These are phyloP conservation scores for Catharus minimus DNA, from an alignment of 2,113 vertebrate genomes.

Conservation along the genomic window DNA sequence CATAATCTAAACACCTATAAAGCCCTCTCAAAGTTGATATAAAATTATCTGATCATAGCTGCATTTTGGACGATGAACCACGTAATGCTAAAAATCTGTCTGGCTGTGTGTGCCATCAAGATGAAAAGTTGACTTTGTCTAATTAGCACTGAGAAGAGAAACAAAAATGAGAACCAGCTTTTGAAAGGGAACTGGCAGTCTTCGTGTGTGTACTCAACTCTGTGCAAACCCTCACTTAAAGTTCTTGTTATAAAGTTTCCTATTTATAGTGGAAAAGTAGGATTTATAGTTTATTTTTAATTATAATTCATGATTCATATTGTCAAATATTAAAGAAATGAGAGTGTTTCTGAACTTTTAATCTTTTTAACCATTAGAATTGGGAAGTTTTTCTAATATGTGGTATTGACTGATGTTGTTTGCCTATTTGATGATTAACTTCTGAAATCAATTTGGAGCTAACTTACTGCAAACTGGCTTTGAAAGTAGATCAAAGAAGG, in stretches of 20 bases:
- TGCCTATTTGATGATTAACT: constrained; percentile 22
- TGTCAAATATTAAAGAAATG: not conserved
- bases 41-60: not conserved
- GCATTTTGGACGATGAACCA: not conserved
- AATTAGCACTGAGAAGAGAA: not conserved
- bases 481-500: constrained; percentile 42
- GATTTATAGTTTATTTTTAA: not conserved
- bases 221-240: not conserved
- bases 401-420: not conserved
- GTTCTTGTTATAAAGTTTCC: not conserved
- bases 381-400: not conserved
- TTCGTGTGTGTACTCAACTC: not conserved
- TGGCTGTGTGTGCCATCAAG: not conserved
- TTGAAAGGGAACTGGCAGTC: not conserved
- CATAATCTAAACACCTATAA: not conserved
- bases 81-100: not conserved
- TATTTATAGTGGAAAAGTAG: not conserved
- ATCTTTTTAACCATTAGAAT: not conserved
- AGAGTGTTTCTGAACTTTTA: not conserved
- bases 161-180: not conserved
- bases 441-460: constrained; percentile 33
- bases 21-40: not conserved
- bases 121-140: not conserved
- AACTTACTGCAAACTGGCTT: constrained; percentile 8
- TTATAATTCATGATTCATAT: not conserved